Evolutionary conservation across 2,888 invertebrate species (phyloP), one percentile per base, ranked within the genome.

Genomic region (Tachina fera): DNA sequence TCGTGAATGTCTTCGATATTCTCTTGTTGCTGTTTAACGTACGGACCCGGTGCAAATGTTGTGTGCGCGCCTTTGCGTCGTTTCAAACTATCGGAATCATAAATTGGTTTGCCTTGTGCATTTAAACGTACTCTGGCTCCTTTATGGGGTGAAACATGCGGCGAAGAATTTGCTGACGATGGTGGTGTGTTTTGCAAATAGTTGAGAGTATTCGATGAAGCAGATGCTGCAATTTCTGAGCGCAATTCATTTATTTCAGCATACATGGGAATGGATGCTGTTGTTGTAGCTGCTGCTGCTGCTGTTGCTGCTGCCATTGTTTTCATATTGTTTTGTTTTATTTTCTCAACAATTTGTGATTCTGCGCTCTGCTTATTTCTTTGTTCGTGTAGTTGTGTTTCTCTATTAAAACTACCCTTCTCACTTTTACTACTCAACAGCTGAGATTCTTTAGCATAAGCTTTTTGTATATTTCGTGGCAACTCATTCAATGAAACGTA

Each of bases 1-100:
- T 60, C 63, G 47, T 74, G n/a, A 47, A 70, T 61, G 60, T 39
- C 47, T 41, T 72, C 72, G 31, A 79, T 70, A 31, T 63, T 39
- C 8, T 86, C 87, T 71, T 84, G 84, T 67, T 91, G 89, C 95
- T 95, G 95, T 93, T 96, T 96, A 39, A 97, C 96, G 91, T 96
- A 96, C 60, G 97, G 97, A 88, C 97, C 97, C 78, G 97, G 97
- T 93, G 96, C 97, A 90, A 97, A 97, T 47, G 97, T 97, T 51
- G 97, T 96, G 90, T 97, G 96, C 16, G 96, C 96, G 84, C 96
- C 96, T 94, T 96, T 96, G 88, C 92, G 91, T 89, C 97, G 94
- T 91, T 95, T 96, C 87, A 97, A 93, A 90, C 97, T 97, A 89
- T 97, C 97, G 22, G 97, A 97, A 87, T 96, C 96, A 93, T 96